Evolutionary conservation across 2,888 invertebrate genomes (phyloP).

Genomic region (Leptogaster cylindrica): DNA sequence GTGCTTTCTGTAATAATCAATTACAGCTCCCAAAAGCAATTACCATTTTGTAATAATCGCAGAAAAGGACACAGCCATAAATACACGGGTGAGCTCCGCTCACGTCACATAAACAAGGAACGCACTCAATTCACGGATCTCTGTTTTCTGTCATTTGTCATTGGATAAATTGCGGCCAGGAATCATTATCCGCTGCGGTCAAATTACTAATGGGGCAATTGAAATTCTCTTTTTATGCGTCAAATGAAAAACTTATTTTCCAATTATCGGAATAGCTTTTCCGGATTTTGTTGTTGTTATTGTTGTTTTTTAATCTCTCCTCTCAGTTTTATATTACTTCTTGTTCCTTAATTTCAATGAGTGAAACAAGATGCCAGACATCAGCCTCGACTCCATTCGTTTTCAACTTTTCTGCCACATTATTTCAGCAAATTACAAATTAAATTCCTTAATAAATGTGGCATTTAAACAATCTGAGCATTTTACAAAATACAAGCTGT

Average conservation of each 20-base stretch:
- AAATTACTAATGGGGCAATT: constrained; percentile 36
- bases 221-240: constrained; percentile 34
- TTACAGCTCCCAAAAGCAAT: constrained; percentile 46
- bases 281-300: constrained; percentile 34
- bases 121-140: constrained; percentile 5
- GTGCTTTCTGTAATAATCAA: constrained; percentile 40
- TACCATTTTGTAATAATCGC: constrained; percentile 46
- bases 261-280: constrained; percentile 43
- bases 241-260: constrained; percentile 42
- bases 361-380: too few relatives aligned
- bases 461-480: not conserved
- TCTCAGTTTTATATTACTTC: too few relatives aligned
- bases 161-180: constrained; percentile 34
- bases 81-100: constrained; percentile 20
- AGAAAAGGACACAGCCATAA: constrained; percentile 45
- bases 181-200: constrained; percentile 36
- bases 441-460: constrained; percentile 11
- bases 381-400: too few relatives aligned
- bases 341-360: too few relatives aligned
- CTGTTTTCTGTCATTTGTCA: constrained; percentile 41
- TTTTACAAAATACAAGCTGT: too few relatives aligned
- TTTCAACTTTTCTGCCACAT: not conserved
- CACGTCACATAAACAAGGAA: not conserved
- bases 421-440: constrained; percentile 18
- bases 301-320: not conserved